A percentile compares a stretch with the other conserved stretches of the same genome.
Evolutionary conservation across 2,113 vertebrate species (phyloP).

Genomic region (Gavialis gangeticus): DNA sequence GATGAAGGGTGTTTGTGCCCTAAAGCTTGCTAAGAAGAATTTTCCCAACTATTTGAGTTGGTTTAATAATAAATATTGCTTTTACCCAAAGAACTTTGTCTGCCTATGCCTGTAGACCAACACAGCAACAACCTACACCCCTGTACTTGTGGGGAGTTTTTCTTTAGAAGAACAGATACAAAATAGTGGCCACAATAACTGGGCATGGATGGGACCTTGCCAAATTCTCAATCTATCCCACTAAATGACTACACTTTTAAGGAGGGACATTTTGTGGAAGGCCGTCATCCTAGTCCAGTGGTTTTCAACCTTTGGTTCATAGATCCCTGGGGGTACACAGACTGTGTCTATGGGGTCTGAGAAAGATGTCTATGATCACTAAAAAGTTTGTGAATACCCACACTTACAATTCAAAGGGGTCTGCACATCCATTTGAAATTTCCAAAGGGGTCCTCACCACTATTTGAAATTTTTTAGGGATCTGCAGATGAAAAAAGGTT

Average conservation of each 20-base stretch:
- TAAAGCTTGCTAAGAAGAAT: too few species aligned
- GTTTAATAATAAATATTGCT: neutral
- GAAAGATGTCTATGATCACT: too few species aligned
- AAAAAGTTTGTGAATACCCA: too few species aligned
- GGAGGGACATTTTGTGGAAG: neutral
- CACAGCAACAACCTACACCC: neutral
- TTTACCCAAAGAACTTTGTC: slow-evolving; percentile 29
- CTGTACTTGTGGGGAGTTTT: neutral
- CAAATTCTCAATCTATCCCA: neutral
- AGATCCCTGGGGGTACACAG: too few species aligned
- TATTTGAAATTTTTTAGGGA: too few species aligned
- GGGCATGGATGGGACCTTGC: neutral
- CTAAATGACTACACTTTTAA: slow-evolving; percentile 34
- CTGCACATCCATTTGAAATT: too few species aligned
- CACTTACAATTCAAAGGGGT: too few species aligned
- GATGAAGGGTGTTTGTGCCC: too few species aligned
- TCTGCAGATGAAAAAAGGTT: too few species aligned
- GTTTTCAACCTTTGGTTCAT: too few species aligned
- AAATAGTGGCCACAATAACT: neutral
- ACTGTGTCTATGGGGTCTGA: too few species aligned
- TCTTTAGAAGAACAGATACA: neutral
- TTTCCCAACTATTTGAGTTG: neutral
- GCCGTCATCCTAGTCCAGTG: neutral
- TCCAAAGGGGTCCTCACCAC: too few species aligned
- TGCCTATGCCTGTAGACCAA: neutral